Base-by-base conservation (phyloP, 2,113 vertebrate species). In the Apaloderma vittatum region DNA sequence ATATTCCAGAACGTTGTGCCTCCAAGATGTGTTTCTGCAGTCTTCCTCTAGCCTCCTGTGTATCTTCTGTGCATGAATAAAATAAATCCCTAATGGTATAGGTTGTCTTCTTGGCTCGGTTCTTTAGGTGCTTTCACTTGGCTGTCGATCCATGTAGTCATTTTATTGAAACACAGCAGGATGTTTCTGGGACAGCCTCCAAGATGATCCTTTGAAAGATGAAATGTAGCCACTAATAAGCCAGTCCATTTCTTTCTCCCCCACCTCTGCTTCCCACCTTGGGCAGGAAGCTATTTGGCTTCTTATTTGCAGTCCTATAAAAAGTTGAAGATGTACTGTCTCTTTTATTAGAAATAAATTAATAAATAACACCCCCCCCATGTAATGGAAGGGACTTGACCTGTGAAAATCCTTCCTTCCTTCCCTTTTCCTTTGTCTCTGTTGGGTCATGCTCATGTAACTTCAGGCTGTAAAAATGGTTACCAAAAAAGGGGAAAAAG, bases 141-240 rank as follows among this genome's bases (percentile, higher is more conserved):
- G n/a, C 66, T 94, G 94, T 96, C 55, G 0, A 84, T 93, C 79
- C 66, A 55, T 2, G 1, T 40, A 79, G 91, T 68, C 66, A 23
- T 72, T 88, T 96, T 92, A 96, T 83, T 94, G 95, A 96, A 97
- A 89, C 94, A 88, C 94, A 97, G 96, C 91, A 96, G 94, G 96
- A 83, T 92, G 29, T 68, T 96, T 97, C 94, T 97, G 96, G 94
- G 90, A 95, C 83, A 58, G 79, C 45, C 84, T 97, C 97, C 96
- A 96, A 97, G 70, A 88, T 48, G 78, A 63, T 92, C 81, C 81
- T 97, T 96, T 94, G 95, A 97, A 97, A 89, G 76, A 97, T 85
- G 82, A 96, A 97, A 96, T 90, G 80, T 71, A 77, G 96, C 76
- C 73, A 88, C 81, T 90, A 94, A 95, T 70, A 89, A 94, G 58